Conservation (phyloP, 2,888 invertebrate species). For the Thera britannica region DNA sequence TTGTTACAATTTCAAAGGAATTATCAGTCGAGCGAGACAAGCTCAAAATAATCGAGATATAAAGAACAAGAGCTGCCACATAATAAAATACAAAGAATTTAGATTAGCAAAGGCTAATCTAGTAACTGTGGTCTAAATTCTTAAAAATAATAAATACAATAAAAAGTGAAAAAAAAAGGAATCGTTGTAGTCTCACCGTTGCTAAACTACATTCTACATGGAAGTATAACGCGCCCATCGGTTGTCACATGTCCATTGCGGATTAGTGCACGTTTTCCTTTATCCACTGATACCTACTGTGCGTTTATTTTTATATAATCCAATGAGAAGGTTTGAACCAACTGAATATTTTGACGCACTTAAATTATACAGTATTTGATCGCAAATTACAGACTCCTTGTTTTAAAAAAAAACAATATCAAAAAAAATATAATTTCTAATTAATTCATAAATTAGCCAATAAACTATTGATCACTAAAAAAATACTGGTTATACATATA, state of each 20-base stretch:
- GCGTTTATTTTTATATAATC: conserved; percentile 11
- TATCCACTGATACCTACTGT: conserved; percentile 13
- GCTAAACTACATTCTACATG: conserved; percentile 17
- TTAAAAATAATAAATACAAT: conserved; percentile 46
- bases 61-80: conserved; percentile 40
- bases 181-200: conserved; percentile 55
- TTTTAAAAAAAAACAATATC: neutral
- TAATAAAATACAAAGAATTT: conserved; percentile 57
- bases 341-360: neutral
- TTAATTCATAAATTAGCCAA: conserved; percentile 3
- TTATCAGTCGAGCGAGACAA: conserved; percentile 33
- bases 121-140: conserved; percentile 49
- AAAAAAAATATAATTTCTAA: neutral
- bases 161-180: conserved; percentile 57
- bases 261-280: conserved; percentile 16
- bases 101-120: conserved; percentile 40
- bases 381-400: neutral
- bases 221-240: conserved; percentile 4
- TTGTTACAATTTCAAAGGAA: conserved; percentile 20
- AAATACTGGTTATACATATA: conserved; percentile 3
- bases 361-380: neutral
- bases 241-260: neutral
- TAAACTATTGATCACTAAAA: conserved; percentile 1
- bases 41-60: conserved; percentile 33
- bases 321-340: neutral